phyloP scores from a whole-genome alignment of 2,113 vertebrate species.

The Hypomesus transpacificus region DNA sequence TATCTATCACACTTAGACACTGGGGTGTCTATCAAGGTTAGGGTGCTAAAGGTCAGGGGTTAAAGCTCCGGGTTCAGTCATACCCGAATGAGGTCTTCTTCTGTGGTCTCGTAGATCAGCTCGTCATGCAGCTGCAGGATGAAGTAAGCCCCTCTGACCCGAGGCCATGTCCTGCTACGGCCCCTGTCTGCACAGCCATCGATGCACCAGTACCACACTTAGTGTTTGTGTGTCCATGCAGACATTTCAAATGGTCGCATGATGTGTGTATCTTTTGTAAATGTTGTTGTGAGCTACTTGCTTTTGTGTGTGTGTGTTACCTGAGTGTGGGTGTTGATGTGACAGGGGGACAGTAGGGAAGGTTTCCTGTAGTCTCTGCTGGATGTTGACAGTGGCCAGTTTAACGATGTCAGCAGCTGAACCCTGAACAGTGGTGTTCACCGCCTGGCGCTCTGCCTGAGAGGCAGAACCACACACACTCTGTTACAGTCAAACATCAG shows the following conservation, averaged over 20 bases:
- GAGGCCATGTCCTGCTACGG: slow-evolving; percentile 30
- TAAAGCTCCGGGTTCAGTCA: neutral
- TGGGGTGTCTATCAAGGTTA: neutral
- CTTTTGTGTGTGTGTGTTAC: slow-evolving; percentile 52
- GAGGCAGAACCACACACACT: neutral
- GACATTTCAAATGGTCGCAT: neutral
- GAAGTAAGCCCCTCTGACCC: slow-evolving; percentile 81
- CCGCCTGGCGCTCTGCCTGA: slow-evolving; percentile 93
- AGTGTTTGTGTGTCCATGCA: neutral
- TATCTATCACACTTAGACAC: neutral
- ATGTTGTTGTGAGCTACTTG: slow-evolving; percentile 1
- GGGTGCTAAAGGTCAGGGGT: neutral
- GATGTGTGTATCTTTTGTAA: neutral
- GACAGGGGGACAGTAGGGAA: slow-evolving; percentile 73
- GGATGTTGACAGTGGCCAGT: slow-evolving; percentile 90
- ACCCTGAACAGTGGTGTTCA: slow-evolving; percentile 94
- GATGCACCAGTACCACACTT: too few species aligned
- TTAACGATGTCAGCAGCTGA: slow-evolving; percentile 97
- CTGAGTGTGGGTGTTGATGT: slow-evolving; percentile 73
- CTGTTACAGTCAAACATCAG: neutral
- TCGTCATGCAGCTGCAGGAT: slow-evolving; percentile 95
- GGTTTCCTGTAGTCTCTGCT: slow-evolving; percentile 74
- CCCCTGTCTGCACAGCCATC: slow-evolving; percentile 21
- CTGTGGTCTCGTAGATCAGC: slow-evolving; percentile 90
- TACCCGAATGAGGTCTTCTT: slow-evolving; percentile 90